A percentile compares a stretch with the other conserved stretches of the same genome.
Conservation (phyloP, 2,113 vertebrate species). For the Eurystomus gularis region DNA sequence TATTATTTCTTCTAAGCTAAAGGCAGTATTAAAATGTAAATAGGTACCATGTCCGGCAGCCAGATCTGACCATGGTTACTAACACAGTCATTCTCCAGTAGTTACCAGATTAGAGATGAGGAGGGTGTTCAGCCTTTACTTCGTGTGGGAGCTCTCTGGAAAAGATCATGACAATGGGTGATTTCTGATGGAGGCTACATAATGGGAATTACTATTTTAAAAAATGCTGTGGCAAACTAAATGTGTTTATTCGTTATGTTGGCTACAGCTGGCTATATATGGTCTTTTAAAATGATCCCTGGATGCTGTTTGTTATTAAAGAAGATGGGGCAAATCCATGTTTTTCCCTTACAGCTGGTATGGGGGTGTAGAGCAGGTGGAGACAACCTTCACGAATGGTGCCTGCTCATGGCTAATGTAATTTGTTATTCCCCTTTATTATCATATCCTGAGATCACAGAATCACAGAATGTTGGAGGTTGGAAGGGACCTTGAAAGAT, state of each 20-base stretch:
- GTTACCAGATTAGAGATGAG: background rate
- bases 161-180: background rate
- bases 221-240: background rate
- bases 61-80: background rate
- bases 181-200: background rate
- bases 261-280: background rate
- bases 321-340: background rate
- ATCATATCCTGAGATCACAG: background rate
- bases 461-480: too few relatives aligned
- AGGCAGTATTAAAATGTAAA: background rate
- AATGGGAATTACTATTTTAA: background rate
- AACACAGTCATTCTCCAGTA: fast-evolving
- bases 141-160: background rate
- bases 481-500: too few relatives aligned
- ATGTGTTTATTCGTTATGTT: background rate
- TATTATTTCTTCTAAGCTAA: background rate
- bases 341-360: background rate
- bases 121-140: background rate
- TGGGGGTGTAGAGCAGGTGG: background rate
- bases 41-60: background rate
- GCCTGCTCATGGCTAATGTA: background rate
- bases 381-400: background rate
- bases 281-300: background rate
- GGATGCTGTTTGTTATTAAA: background rate
- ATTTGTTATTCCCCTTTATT: background rate